Evolutionary conservation across 2,797 vertebrate species (phyloP).

Genomic region (Sebastolobus alascanus): DNA sequence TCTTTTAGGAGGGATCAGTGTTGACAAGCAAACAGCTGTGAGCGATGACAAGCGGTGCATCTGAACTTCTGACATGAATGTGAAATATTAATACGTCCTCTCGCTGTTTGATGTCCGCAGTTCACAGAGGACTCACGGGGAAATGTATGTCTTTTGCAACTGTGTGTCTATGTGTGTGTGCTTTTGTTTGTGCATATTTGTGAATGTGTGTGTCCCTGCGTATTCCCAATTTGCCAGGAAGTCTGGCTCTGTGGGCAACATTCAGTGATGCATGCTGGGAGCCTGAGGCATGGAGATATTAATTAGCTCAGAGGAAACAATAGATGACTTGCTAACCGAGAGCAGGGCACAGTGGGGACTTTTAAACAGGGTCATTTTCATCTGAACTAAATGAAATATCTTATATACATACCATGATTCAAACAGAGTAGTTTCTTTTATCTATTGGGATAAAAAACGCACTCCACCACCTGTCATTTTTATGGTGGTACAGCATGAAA

Average conservation of each 20-base stretch:
- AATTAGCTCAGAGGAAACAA: conserved; percentile 71
- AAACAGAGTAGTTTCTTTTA: conserved; percentile 6
- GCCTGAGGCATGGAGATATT: conserved; percentile 72
- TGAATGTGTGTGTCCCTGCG: conserved; percentile 29
- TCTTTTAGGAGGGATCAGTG: not conserved
- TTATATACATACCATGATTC: not conserved
- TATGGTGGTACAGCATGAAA: conserved; percentile 3
- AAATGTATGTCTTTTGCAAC: conserved; percentile 41
- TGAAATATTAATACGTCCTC: conserved; percentile 45
- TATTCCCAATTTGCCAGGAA: conserved; percentile 64
- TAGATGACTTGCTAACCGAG: conserved; percentile 31
- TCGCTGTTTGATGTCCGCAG: conserved; percentile 27
- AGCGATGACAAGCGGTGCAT: conserved; percentile 4
- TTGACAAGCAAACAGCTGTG: conserved; percentile 17
- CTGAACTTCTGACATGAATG: conserved; percentile 28
- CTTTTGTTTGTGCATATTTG: conserved; percentile 30
- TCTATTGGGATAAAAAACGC: not conserved
- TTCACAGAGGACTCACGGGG: conserved; percentile 27
- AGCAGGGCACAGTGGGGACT: conserved; percentile 10
- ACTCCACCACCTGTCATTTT: conserved; percentile 2
- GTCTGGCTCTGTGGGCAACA: conserved; percentile 71
- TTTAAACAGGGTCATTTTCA: conserved; percentile 31
- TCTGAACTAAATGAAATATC: conserved; percentile 32
- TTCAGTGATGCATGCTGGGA: conserved; percentile 76
- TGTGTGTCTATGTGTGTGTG: not conserved